phyloP scores from a whole-genome alignment of 2,797 vertebrate genomes.

The Sciurus carolinensis region DNA sequence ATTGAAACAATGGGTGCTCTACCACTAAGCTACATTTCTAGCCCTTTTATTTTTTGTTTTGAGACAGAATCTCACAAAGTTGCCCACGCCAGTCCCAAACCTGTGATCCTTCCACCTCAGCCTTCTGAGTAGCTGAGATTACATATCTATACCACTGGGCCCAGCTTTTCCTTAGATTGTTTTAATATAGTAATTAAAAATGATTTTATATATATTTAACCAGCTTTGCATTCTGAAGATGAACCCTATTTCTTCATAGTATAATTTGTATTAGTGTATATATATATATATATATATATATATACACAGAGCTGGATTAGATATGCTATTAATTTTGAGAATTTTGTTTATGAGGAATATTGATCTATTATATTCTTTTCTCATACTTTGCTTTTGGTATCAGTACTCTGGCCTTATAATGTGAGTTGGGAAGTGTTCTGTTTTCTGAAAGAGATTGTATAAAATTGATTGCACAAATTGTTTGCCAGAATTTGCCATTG shows the following conservation, averaged over 20 bases:
- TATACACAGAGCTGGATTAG: neutral
- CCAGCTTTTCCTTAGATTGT: constrained; percentile 30
- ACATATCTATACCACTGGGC: no score
- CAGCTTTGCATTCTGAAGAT: neutral
- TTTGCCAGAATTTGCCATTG: constrained; percentile 39
- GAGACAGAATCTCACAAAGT: no score
- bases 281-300: neutral
- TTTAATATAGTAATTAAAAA: neutral
- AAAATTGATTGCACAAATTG: neutral
- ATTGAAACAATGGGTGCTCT: no score
- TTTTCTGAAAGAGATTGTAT: neutral
- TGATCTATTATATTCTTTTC: neutral
- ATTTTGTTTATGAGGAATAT: neutral
- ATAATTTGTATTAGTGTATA: neutral
- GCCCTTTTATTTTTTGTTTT: no score
- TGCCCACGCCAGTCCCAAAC: no score
- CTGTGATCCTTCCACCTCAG: no score
- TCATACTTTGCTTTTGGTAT: constrained; percentile 24
- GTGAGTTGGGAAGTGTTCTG: neutral
- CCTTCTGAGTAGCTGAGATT: no score
- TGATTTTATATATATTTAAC: constrained; percentile 10
- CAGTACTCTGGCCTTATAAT: neutral
- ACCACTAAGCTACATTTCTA: no score
- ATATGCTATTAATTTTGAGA: neutral
- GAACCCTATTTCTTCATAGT: neutral